Evolutionary conservation across 2,113 vertebrate genomes (phyloP).

Genomic region (Galemys pyrenaicus): DNA sequence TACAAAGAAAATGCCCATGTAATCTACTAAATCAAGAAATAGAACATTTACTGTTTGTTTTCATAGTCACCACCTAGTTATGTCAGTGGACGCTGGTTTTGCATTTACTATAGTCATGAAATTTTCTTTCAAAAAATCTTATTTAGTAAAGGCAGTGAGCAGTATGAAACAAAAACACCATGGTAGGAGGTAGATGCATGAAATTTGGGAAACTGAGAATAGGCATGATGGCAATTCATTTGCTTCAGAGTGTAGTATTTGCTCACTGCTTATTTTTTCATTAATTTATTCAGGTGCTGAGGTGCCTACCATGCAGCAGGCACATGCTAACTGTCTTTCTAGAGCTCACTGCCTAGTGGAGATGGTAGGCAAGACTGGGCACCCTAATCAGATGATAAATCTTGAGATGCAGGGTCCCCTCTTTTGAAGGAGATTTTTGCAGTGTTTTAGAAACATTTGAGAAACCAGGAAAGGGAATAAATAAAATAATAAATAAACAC

Average conservation of each 20-base stretch:
- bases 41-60: not conserved
- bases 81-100: not conserved
- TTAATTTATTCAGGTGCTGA: not conserved
- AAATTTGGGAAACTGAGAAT: not conserved
- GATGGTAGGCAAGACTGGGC: not conserved
- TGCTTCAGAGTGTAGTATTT: not conserved
- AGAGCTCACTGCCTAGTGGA: not conserved
- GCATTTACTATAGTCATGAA: not conserved
- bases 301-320: not conserved
- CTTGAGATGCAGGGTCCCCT: not conserved
- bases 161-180: not conserved
- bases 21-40: not conserved
- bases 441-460: not conserved
- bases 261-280: not conserved
- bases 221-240: not conserved
- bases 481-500: constrained; percentile 3
- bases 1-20: not conserved
- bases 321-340: not conserved
- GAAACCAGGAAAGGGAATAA: not conserved
- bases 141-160: not conserved
- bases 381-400: not conserved
- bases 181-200: not conserved
- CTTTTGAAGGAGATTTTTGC: not conserved
- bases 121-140: not conserved
- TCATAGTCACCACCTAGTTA: not conserved